phyloP scores from a whole-genome alignment of 2,113 vertebrate species.

The Brevimyrus niger region DNA sequence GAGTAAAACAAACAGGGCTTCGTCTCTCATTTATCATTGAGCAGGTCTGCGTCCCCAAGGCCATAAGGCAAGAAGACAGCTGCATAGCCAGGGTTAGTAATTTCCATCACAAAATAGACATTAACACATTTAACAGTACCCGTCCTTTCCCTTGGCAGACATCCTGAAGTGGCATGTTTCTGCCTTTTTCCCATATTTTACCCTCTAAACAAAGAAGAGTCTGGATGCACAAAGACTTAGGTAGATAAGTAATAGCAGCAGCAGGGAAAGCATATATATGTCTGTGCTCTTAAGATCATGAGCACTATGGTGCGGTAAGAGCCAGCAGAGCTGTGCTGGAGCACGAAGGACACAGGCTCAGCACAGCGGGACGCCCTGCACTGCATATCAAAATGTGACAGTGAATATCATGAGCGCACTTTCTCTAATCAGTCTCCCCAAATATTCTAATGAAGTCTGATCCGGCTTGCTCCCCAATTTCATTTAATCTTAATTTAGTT shows the following conservation, averaged over 20 bases:
- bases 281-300: not conserved
- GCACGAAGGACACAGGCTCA: slow-evolving; percentile 33
- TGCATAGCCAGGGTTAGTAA: not conserved
- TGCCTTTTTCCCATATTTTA: not conserved
- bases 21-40: not conserved
- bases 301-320: not conserved
- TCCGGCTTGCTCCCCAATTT: slow-evolving; percentile 37
- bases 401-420: slow-evolving; percentile 57
- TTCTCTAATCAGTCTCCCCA: slow-evolving; percentile 54
- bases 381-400: slow-evolving; percentile 47
- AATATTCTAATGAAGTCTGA: slow-evolving; percentile 50
- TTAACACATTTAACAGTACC: not conserved
- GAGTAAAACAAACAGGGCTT: not conserved
- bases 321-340: not conserved
- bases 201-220: not conserved
- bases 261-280: not conserved
- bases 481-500: slow-evolving; percentile 33
- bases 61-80: not conserved
- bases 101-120: not conserved
- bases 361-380: slow-evolving; percentile 42
- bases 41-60: not conserved
- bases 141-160: not conserved
- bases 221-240: not conserved
- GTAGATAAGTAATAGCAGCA: not conserved
- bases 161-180: not conserved